Evolutionary conservation across 2,888 invertebrate species (phyloP), one percentile per base, ranked within the genome.

Genomic region (Pammene fasciana): DNA sequence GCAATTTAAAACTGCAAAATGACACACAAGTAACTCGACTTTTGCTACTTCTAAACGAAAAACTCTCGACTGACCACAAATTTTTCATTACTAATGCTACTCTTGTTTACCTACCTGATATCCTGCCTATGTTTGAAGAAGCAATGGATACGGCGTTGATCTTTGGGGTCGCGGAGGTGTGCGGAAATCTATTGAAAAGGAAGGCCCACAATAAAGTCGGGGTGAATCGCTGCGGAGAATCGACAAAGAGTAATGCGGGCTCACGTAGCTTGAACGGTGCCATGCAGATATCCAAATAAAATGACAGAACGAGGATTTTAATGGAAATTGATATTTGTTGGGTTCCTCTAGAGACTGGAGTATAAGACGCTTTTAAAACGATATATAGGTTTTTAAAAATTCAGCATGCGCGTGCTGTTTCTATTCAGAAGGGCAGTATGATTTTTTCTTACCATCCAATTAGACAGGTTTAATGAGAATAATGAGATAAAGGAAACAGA

Each of bases 1-100:
- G 68, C 68, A 64, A 68, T 68, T 64, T 64, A 64, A 68, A 65
- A 59, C 57, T 54, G 52, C 43, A 68, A 68, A 68, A 68, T 68
- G 34, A 36, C 57, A 67, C 16, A 14, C 26, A 11, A 64, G 43
- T 46, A 45, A 64, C 45, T 57, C 48, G 48, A 68, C 56, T 50
- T 43, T 62, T 34, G 38, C 68, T 5, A n/a, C 13, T 50, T 38
- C 43, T 41, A n/a, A 13, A 26, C 18, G 6, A 11, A 61, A 54
- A 50, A 41, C 9, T 34, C 41, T 38, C 4, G 18, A 64, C 14
- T 5, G 14, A 13, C 6, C 8, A 57, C 18, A 6, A 36, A 4
- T 6, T 0, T 34, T 18, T 10, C 8, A 7, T 9, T 43, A 52
- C 9, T 52, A 65, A 36, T 10, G 38, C 52, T 38, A 36, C 14